phyloP scores from a whole-genome alignment of 2,113 vertebrate species.

The Oxyruncus cristatus region DNA sequence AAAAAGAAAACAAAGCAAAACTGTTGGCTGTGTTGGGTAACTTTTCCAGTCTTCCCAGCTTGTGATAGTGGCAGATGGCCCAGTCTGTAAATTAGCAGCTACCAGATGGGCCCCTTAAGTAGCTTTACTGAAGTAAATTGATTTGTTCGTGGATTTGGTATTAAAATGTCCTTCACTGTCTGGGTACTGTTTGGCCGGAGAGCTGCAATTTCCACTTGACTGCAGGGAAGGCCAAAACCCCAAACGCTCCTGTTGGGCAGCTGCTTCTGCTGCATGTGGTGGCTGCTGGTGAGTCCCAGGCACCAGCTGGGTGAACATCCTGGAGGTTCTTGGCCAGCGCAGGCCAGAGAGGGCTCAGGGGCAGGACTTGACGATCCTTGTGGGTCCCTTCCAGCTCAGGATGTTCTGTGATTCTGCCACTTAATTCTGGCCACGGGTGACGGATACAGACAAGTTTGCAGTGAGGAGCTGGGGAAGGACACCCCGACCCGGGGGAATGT shows the following conservation, averaged over 20 bases:
- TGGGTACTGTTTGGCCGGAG: background rate
- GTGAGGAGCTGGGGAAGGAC: background rate
- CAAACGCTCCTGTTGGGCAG: background rate
- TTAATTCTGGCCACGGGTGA: background rate
- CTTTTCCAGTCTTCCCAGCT: slow-evolving; percentile 33
- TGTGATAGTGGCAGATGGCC: slow-evolving; percentile 59
- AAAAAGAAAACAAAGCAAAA: slow-evolving; percentile 41
- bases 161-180: slow-evolving; percentile 50
- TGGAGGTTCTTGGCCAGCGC: background rate
- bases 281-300: background rate
- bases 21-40: slow-evolving; percentile 37
- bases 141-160: slow-evolving; percentile 56
- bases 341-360: background rate
- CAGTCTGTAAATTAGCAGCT: slow-evolving; percentile 60
- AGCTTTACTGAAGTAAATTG: slow-evolving; percentile 65
- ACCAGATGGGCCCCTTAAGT: slow-evolving; percentile 67
- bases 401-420: background rate
- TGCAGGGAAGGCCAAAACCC: background rate
- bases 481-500: background rate
- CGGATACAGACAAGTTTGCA: background rate
- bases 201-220: background rate
- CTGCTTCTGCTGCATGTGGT: background rate
- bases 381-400: background rate
- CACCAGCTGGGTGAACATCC: background rate
- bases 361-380: background rate